phyloP scores from a whole-genome alignment of 2,888 invertebrate genomes.

The Priocnemis perturbator region DNA sequence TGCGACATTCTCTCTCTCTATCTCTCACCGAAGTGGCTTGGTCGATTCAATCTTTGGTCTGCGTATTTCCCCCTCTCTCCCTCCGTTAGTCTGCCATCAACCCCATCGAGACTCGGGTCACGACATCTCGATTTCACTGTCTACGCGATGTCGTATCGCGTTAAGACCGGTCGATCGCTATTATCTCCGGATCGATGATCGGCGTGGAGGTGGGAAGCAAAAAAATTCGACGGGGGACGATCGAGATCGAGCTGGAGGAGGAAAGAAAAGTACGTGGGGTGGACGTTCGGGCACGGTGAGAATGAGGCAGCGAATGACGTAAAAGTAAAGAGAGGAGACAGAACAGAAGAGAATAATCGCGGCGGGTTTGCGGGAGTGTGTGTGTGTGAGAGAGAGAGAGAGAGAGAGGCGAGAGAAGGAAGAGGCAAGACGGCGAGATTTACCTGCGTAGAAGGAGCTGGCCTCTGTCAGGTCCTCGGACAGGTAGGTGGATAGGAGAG shows the following conservation, averaged over 20 bases:
- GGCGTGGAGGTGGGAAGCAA: background rate
- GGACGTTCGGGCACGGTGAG: background rate
- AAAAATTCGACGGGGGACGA: constrained; percentile 1
- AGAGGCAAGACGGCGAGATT: constrained; percentile 28
- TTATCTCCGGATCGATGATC: constrained; percentile 36
- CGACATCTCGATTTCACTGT: constrained; percentile 43
- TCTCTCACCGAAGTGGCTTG: no score
- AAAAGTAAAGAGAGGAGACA: no score
- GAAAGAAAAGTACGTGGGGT: no score
- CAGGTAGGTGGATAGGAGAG: constrained; percentile 56
- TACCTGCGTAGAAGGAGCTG: constrained; percentile 46
- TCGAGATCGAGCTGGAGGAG: background rate
- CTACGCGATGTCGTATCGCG: constrained; percentile 45
- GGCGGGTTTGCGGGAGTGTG: background rate
- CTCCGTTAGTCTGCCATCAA: constrained; percentile 13
- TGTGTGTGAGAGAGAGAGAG: background rate
- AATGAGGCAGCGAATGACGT: background rate
- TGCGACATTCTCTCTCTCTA: no score
- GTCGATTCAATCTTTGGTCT: no score
- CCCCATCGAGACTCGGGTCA: constrained; percentile 10
- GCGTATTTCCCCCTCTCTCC: background rate
- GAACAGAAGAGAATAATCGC: background rate
- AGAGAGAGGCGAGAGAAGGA: constrained; percentile 7
- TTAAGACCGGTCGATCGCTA: constrained; percentile 38
- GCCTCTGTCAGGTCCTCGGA: constrained; percentile 24